Base-by-base conservation (phyloP, 2,113 vertebrate genomes). In the Sander vitreus region DNA sequence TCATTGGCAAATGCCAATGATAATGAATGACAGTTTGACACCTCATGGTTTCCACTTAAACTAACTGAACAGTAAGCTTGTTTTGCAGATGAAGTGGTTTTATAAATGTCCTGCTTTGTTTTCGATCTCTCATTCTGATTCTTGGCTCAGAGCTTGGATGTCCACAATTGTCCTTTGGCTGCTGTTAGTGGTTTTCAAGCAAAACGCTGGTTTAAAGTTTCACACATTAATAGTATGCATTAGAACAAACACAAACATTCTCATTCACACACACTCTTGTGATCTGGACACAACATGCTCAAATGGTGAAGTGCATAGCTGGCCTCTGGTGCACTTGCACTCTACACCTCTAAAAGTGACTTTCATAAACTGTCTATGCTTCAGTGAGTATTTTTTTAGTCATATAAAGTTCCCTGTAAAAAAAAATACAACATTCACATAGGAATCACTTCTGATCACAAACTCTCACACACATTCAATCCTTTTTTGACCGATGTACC, bases 111-210 rank as follows among this genome's bases (percentile, higher is more conserved):
- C 59, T 78, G 67, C n/a, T 73, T 85, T 76, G 15, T 69, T 79
- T 76, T 58, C 73, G 71, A 55, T 85, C 63, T 81, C 51, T 75
- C 74, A 53, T 39, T 87, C 83, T 91, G 81, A 87, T 86, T 76
- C 78, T 76, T 19, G 57, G 23, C 85, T 79, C 80, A 84, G 80
- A 88, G 57, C 64, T 83, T 3, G 21, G 90, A 76, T 53, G 84
- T 93, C 90, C 87, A 83, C 83, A 62, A 64, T 78, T 91, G 82
- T 92, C 95, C 94, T 94, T 82, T 77, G 91, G 92, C 87, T 88
- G 95, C 94, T 96, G 98, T 99, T 99, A 99, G 98, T 99, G 94
- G 97, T 96, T 97, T 96, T 96, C 95, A 98, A 99, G 97, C 97
- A 98, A 97, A 97, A 97, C 94, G 97, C 97, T 96, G 95, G 96